Base-by-base conservation (phyloP, 2,113 vertebrate species). In the Mustela lutreola region DNA sequence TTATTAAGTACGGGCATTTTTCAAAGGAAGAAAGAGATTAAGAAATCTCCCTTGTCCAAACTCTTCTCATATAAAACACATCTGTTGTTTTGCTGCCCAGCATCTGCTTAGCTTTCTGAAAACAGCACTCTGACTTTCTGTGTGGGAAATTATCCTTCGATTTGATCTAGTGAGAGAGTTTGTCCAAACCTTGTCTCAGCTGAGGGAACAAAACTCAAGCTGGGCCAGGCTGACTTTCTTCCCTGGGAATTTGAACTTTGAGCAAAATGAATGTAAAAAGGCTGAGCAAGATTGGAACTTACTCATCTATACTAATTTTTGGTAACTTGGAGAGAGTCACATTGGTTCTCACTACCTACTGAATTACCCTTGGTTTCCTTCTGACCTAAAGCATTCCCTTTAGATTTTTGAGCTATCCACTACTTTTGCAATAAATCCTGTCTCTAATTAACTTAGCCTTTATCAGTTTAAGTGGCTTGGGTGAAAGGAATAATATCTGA, bases 1-100 rank as follows among this genome's bases (percentile, higher is more conserved):
- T 78, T 89, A 95, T n/a, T 71, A 50, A 75, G 7, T 50, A 94
- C 22, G 28, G 80, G 87, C 62, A 76, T n/a, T 88, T 92, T 96
- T 70, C 45, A 87, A 92, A 91, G 67, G 67, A 79, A 79, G 50
- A 62, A 70, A 81, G 26, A 83, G 16, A 62, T 33, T 89, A 60
- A 67, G 16, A 86, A 93, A 10, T 93, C 11, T 67, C 42, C 18
- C 48, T 75, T 67, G 78, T 70, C 26, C 18, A 58, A 14, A 75
- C 26, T 53, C 36, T 96, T 36, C 33, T 90, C 39, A 60, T 75
- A 3, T 86, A 95, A 83, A 67, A 73, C 4, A 53, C 10, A 7
- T 86, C 45, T 95, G n/a, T 78, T 21, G 28, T 21, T 92, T 94
- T 96, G 33, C 4, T 91, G 26, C 26, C 36, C 4, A 31, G 28